phyloP scores from a whole-genome alignment of 2,888 invertebrate genomes.

The Chymomyza procnemis region DNA sequence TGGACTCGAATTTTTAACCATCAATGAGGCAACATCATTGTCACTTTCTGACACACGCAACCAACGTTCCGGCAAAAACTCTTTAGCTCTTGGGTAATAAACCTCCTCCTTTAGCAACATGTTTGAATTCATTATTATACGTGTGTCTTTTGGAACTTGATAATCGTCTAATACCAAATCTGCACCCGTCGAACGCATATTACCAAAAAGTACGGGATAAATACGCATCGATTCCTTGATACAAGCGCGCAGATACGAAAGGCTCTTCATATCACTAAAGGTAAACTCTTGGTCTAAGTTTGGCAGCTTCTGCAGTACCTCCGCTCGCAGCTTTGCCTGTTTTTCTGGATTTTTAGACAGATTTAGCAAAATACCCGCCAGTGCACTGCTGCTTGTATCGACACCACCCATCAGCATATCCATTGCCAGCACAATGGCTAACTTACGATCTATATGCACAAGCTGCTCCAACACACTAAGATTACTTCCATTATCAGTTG shows the following conservation, averaged over 20 bases:
- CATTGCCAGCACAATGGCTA: slow-evolving; percentile 83
- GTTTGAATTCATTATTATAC: slow-evolving; percentile 84
- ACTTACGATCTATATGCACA: slow-evolving; percentile 81
- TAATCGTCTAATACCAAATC: slow-evolving; percentile 83
- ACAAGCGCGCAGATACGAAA: slow-evolving; percentile 84
- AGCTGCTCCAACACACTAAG: slow-evolving; percentile 83
- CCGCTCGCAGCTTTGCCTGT: slow-evolving; percentile 83
- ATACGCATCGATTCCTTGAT: slow-evolving; percentile 85
- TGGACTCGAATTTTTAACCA: slow-evolving; percentile 45
- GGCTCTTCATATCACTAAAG: slow-evolving; percentile 77
- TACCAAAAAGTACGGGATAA: slow-evolving; percentile 81
- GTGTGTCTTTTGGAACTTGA: slow-evolving; percentile 82
- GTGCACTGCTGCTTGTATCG: slow-evolving; percentile 79
- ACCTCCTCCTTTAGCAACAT: slow-evolving; percentile 82
- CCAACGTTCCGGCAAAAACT: slow-evolving; percentile 89
- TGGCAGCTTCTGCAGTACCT: slow-evolving; percentile 79
- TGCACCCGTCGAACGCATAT: slow-evolving; percentile 79
- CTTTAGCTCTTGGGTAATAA: slow-evolving; percentile 81
- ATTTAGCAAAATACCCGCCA: slow-evolving; percentile 78
- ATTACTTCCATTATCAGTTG: slow-evolving; percentile 69
- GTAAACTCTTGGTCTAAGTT: slow-evolving; percentile 76
- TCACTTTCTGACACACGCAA: slow-evolving; percentile 79
- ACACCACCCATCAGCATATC: slow-evolving; percentile 86
- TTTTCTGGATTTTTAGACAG: slow-evolving; percentile 82
- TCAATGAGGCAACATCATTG: slow-evolving; percentile 79